phyloP scores from a whole-genome alignment of 2,113 vertebrate genomes.

The Equus quagga region DNA sequence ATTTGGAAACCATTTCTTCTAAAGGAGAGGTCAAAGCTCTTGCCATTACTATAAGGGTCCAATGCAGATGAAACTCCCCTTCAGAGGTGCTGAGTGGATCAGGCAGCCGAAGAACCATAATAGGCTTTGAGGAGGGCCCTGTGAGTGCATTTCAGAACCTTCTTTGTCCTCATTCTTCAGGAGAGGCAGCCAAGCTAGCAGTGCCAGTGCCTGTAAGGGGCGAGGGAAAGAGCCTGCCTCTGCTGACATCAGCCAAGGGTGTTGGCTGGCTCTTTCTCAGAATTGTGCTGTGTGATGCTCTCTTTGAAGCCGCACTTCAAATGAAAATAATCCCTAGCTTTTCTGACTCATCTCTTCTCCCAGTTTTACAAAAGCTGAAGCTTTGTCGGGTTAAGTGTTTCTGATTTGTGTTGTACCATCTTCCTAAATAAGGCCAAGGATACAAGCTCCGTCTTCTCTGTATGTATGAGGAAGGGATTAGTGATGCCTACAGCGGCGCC shows the following conservation, averaged over 20 bases:
- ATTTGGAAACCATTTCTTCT: constrained; percentile 25
- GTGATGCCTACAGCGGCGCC: background rate
- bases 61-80: background rate
- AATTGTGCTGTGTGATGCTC: background rate
- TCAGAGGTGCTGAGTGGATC: background rate
- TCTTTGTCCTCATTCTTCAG: background rate
- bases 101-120: background rate
- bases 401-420: background rate
- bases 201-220: background rate
- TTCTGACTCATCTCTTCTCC: background rate
- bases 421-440: background rate
- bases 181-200: background rate
- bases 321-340: background rate
- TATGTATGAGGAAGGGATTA: constrained; percentile 1
- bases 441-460: background rate
- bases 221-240: background rate
- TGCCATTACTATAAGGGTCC: background rate
- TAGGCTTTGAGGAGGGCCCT: background rate
- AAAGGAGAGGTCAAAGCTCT: background rate
- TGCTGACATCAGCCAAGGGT: background rate
- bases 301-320: background rate
- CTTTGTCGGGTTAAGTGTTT: constrained; percentile 13
- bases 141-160: background rate
- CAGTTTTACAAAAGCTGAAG: constrained; percentile 3
- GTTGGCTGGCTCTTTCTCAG: background rate